Conservation (phyloP, 23 tunicate genomes). For the Halocynthia aurantium region DNA sequence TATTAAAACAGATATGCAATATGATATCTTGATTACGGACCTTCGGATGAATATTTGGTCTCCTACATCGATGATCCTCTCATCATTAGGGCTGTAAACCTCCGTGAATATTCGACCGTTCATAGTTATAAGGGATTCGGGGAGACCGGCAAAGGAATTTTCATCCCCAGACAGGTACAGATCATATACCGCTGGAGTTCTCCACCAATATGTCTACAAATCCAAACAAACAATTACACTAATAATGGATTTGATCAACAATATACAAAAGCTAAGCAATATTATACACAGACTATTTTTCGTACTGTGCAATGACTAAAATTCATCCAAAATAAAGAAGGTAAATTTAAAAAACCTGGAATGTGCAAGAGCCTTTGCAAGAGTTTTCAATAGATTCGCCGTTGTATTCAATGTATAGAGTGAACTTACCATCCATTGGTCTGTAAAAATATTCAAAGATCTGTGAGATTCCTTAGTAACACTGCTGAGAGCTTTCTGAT, state of each 20-base stretch:
- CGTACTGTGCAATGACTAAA: no score
- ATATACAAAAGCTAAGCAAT: no score
- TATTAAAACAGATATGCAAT: not conserved
- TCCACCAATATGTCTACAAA: not conserved
- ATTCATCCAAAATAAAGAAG: no score
- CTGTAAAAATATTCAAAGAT: no score
- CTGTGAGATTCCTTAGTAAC: no score
- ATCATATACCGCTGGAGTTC: not conserved
- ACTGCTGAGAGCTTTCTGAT: no score
- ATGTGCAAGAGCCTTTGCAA: no score
- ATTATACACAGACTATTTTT: no score
- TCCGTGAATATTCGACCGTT: constrained; percentile 5
- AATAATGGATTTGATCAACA: not conserved
- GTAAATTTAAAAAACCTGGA: no score
- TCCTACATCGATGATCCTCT: not conserved
- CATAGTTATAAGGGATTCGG: constrained; percentile 1
- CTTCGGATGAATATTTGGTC: constrained; percentile 5
- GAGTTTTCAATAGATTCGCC: no score
- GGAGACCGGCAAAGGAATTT: constrained; percentile 11
- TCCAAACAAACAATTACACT: not conserved
- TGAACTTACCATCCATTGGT: no score
- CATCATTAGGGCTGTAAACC: constrained; percentile 11
- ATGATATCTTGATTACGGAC: not conserved
- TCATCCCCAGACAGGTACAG: not conserved
- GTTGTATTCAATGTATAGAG: no score